phyloP scores from a whole-genome alignment of 2,113 vertebrate genomes.

The Anthoscopus minutus region DNA sequence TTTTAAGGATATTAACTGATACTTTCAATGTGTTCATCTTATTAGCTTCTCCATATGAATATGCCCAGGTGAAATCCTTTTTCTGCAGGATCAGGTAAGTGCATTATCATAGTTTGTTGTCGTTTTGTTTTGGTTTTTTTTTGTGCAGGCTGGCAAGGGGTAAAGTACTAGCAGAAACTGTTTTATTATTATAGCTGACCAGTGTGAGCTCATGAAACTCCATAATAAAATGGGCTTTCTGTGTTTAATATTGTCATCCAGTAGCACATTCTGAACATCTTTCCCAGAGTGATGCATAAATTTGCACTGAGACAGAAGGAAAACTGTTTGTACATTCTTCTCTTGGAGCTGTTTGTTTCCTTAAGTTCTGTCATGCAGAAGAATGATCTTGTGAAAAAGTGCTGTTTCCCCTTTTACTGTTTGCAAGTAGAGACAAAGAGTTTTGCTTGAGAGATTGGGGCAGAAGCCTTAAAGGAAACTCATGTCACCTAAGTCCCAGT shows the following conservation, averaged over 20 bases:
- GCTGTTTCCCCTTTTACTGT: not conserved
- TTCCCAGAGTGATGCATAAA: not conserved
- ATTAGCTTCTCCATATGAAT: constrained; percentile 71
- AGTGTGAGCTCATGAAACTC: not conserved
- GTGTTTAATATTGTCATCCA: not conserved
- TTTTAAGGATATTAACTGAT: not conserved
- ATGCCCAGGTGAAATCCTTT: constrained; percentile 84
- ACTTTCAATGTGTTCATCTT: not conserved
- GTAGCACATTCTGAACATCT: not conserved
- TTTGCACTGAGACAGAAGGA: not conserved
- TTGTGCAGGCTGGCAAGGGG: not conserved
- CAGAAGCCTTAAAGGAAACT: not conserved
- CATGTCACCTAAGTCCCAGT: not conserved
- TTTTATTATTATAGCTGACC: not conserved
- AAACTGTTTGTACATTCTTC: not conserved
- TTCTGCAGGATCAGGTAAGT: constrained; percentile 90
- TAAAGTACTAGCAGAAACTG: not conserved
- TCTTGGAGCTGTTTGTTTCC: not conserved
- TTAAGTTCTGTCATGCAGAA: not conserved
- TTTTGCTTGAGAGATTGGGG: not conserved
- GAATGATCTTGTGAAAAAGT: not conserved
- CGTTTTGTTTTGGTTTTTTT: no score
- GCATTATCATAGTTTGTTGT: not conserved
- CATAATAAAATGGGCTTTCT: not conserved
- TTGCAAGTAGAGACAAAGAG: not conserved